phyloP scores from a whole-genome alignment of 2,888 invertebrate genomes.

The Maniola hyperantus region DNA sequence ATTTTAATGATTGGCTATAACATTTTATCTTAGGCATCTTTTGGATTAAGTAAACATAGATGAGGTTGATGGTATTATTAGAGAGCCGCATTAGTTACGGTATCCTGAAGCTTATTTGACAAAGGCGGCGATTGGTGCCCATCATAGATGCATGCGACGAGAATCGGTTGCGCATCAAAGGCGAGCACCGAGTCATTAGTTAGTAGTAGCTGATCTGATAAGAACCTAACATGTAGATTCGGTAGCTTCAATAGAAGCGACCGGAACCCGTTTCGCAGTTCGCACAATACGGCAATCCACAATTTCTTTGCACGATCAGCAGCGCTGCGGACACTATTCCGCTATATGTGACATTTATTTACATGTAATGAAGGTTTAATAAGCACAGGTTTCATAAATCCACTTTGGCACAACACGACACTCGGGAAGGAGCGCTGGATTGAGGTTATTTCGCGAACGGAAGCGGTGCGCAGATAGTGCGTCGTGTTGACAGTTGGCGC shows the following conservation, averaged over 20 bases:
- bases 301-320: slow-evolving; percentile 68
- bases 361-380: slow-evolving; percentile 71
- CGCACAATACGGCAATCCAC: slow-evolving; percentile 63
- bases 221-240: slow-evolving; percentile 60
- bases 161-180: slow-evolving; percentile 58
- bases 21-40: background rate
- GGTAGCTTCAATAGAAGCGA: slow-evolving; percentile 60
- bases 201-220: slow-evolving; percentile 34
- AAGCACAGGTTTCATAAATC: slow-evolving; percentile 60
- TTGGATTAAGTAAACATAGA: background rate
- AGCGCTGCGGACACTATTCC: slow-evolving; percentile 68
- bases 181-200: slow-evolving; percentile 38
- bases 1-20: background rate
- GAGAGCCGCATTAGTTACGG: background rate
- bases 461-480: slow-evolving; percentile 71
- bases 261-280: slow-evolving; percentile 66
- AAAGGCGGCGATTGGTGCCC: slow-evolving; percentile 49
- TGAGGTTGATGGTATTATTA: background rate
- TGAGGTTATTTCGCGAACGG: slow-evolving; percentile 72
- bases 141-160: slow-evolving; percentile 51
- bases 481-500: slow-evolving; percentile 81
- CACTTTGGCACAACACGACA: slow-evolving; percentile 78
- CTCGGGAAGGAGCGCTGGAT: slow-evolving; percentile 61
- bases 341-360: slow-evolving; percentile 68
- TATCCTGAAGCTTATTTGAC: slow-evolving; percentile 53